Conservation (phyloP, 2,797 vertebrate species). For the Lepus oiostolus region DNA sequence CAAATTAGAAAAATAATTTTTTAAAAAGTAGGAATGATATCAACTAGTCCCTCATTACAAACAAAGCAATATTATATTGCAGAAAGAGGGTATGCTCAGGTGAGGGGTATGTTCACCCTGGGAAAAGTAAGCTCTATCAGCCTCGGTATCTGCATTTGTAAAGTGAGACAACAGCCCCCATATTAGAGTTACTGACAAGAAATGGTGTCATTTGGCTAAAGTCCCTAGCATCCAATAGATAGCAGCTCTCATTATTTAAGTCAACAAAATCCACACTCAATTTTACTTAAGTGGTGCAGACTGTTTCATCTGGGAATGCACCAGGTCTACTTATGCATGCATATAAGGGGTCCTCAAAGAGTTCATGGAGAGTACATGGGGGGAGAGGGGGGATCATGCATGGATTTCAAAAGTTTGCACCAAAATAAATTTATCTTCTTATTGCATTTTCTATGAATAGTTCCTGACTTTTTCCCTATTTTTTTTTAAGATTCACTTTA, state of each 20-base stretch:
- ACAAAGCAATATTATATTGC: not conserved
- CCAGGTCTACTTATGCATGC: not conserved
- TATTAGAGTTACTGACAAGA: not conserved
- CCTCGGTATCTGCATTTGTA: not conserved
- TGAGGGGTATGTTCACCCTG: not conserved
- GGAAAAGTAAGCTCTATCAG: not conserved
- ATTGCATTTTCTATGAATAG: no score
- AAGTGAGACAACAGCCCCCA: not conserved
- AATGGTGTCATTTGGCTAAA: not conserved
- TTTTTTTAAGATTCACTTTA: no score
- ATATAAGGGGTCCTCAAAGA: not conserved
- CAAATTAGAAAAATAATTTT: no score
- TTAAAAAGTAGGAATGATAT: not conserved
- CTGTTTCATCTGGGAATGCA: not conserved
- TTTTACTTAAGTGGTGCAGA: not conserved
- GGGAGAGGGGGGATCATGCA: not conserved
- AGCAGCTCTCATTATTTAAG: not conserved
- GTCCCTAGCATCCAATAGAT: not conserved
- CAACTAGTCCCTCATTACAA: not conserved
- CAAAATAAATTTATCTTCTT: no score
- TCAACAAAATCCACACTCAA: not conserved
- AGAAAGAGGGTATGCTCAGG: not conserved
- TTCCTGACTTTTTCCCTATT: no score
- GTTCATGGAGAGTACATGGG: constrained; percentile 53
- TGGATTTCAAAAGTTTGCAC: no score